A percentile compares a stretch with the other conserved stretches of the same genome.
Evolutionary conservation across 1,140 invertebrate species (phyloP).

Genomic region (Drosophila oshimai): DNA sequence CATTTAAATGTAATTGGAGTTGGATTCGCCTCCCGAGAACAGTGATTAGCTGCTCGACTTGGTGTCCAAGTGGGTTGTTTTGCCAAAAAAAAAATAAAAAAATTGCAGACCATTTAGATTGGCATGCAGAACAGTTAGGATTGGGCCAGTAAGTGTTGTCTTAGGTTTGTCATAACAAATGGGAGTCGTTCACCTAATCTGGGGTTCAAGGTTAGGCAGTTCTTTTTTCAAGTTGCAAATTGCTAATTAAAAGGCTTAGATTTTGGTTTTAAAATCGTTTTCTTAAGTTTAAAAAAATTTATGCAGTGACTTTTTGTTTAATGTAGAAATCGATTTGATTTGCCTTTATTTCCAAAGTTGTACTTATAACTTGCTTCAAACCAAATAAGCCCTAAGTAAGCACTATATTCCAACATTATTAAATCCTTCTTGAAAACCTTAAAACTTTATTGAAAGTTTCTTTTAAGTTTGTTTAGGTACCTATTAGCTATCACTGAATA

Average conservation of each 20-base stretch:
- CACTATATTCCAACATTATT: too few species aligned
- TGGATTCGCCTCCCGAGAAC: slow-evolving; percentile 50
- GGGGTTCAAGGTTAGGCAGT: not conserved
- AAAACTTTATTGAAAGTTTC: too few species aligned
- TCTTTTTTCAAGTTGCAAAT: not conserved
- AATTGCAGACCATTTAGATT: slow-evolving; percentile 26
- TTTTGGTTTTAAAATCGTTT: too few species aligned
- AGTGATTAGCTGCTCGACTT: slow-evolving; percentile 46
- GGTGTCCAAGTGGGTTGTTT: not conserved
- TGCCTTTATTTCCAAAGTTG: too few species aligned
- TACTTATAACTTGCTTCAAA: too few species aligned
- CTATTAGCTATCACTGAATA: too few species aligned
- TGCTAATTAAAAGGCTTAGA: not conserved
- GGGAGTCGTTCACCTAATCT: not conserved
- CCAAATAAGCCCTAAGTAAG: too few species aligned
- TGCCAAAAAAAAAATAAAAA: not conserved
- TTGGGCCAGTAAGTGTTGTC: not conserved
- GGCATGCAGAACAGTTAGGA: slow-evolving; percentile 37
- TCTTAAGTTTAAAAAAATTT: too few species aligned
- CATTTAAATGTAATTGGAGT: slow-evolving; percentile 76
- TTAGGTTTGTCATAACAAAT: slow-evolving; percentile 6
- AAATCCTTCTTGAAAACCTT: too few species aligned
- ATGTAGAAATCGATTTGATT: too few species aligned
- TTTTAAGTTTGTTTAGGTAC: too few species aligned
- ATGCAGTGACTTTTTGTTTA: too few species aligned